Evolutionary conservation across 2,113 vertebrate genomes (phyloP).

Genomic region (Amblyopsis rosae): DNA sequence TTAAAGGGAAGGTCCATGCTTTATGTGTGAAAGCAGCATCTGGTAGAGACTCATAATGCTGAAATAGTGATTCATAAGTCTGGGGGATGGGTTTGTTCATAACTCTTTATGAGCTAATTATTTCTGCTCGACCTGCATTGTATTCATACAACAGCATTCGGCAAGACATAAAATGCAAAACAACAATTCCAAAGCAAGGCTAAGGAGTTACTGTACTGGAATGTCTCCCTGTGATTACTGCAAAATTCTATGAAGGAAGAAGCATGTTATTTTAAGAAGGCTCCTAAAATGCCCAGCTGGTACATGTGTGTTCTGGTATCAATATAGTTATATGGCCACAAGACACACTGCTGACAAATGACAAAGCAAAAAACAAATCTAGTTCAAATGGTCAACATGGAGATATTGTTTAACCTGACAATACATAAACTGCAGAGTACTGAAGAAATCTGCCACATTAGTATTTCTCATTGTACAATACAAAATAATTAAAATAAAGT

Average conservation of each 20-base stretch:
- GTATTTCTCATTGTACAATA: no score
- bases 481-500: no score
- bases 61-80: constrained; percentile 11
- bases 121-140: constrained; percentile 49
- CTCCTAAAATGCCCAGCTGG: constrained; percentile 2
- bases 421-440: not conserved
- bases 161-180: constrained; percentile 15
- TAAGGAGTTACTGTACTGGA: not conserved
- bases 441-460: not conserved
- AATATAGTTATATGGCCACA: no score
- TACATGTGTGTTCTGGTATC: no score
- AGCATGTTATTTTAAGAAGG: constrained; percentile 10
- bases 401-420: not conserved
- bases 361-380: not conserved
- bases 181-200: constrained; percentile 8
- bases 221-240: not conserved
- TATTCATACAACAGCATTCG: constrained; percentile 28
- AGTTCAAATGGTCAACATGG: not conserved
- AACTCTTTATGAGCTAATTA: constrained; percentile 22
- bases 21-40: constrained; percentile 11
- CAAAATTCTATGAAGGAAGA: not conserved
- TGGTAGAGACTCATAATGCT: not conserved
- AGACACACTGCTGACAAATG: not conserved
- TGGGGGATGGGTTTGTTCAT: constrained; percentile 3
- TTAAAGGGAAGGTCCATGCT: not conserved